Conservation (phyloP, 2,113 vertebrate species). For the Helogale parvula region DNA sequence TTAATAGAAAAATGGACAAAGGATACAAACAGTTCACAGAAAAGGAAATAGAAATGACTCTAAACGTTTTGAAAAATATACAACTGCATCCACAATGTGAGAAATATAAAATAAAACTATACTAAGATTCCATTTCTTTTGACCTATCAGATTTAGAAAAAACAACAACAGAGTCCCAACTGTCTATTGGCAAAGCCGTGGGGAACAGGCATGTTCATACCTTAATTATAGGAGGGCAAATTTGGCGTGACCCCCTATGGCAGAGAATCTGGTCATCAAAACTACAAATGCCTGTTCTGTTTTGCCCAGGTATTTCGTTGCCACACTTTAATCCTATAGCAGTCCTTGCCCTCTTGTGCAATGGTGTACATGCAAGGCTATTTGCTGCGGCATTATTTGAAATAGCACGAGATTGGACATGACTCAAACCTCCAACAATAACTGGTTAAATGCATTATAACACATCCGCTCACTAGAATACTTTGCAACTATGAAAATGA, state of each 20-base stretch:
- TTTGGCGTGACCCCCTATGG: neutral
- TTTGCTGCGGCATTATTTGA: slow-evolving; percentile 31
- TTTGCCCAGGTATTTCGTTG: slow-evolving; percentile 27
- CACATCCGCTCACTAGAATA: slow-evolving; percentile 1
- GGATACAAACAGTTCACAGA: neutral
- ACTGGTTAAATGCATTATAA: slow-evolving; percentile 11
- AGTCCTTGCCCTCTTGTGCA: slow-evolving; percentile 27
- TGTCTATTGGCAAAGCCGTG: neutral
- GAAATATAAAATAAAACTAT: slow-evolving; percentile 1
- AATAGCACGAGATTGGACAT: neutral
- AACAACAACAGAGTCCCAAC: neutral
- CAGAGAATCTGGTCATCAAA: slow-evolving; percentile 50
- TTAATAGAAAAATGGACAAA: slow-evolving; percentile 44
- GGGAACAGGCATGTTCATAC: neutral
- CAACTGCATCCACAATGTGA: slow-evolving; percentile 7
- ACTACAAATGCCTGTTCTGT: slow-evolving; percentile 2
- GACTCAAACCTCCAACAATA: slow-evolving; percentile 14
- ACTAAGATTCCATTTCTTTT: slow-evolving; percentile 33
- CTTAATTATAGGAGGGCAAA: neutral
- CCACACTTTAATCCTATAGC: slow-evolving; percentile 8
- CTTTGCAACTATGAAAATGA: neutral
- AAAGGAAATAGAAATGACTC: slow-evolving; percentile 27
- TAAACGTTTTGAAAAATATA: slow-evolving; percentile 28
- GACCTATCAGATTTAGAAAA: slow-evolving; percentile 8
- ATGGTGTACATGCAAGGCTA: neutral